Conservation (phyloP, 2,888 invertebrate species). For the Thymelicus acteon region DNA sequence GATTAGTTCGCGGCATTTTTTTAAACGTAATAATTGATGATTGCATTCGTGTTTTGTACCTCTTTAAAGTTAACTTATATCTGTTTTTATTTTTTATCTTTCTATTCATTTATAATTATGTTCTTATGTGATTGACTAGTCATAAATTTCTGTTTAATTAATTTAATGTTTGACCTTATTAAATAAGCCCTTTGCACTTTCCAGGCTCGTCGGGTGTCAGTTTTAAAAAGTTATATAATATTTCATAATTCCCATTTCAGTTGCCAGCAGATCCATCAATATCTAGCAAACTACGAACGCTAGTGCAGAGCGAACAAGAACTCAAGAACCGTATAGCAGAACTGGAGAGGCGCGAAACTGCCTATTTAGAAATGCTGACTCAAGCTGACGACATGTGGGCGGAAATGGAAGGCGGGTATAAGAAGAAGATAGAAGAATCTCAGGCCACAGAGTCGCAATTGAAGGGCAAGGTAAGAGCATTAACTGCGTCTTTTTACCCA, state of each 20-base stretch:
- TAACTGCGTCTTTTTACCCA: background rate
- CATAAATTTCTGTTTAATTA: no score
- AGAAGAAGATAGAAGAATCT: conserved; percentile 83
- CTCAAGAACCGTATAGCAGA: conserved; percentile 86
- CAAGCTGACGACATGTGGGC: conserved; percentile 90
- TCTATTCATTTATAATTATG: no score
- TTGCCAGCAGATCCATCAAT: conserved; percentile 59
- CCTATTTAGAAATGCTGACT: conserved; percentile 89
- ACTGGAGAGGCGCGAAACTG: conserved; percentile 86
- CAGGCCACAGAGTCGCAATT: conserved; percentile 74
- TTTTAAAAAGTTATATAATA: background rate
- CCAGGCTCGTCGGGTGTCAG: no score
- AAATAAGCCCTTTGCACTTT: no score
- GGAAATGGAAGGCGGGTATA: conserved; percentile 87
- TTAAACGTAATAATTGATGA: no score
- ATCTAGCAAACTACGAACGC: conserved; percentile 61
- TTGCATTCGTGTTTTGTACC: no score
- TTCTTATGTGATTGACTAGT: no score
- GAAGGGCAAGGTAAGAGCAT: conserved; percentile 75
- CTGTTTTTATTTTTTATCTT: no score
- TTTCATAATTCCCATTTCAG: conserved; percentile 47
- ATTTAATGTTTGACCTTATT: no score
- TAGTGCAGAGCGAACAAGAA: conserved; percentile 83
- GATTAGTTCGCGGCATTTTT: no score
- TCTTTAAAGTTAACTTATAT: no score